These are phyloP conservation scores for Mesorhabditis spiculigera DNA, from an alignment of 2,888 invertebrate species.

Conservation along the genomic window DNA sequence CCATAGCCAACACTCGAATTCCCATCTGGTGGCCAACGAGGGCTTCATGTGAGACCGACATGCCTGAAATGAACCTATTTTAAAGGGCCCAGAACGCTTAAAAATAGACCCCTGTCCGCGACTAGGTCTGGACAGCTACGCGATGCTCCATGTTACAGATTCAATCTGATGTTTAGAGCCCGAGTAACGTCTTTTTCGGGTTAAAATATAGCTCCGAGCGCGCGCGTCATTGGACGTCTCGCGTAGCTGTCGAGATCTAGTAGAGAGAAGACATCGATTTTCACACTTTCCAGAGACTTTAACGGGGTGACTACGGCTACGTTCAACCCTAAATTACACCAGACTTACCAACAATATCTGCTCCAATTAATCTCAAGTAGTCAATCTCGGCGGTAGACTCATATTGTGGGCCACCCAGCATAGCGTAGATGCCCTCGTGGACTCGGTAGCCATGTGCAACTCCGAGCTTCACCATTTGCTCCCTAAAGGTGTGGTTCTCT, in stretches of 20 bases:
- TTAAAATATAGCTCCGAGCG: no score
- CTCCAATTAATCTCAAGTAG: conserved; percentile 7
- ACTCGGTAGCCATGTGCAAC: conserved; percentile 3
- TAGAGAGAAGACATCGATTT: no score
- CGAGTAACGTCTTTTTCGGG: no score
- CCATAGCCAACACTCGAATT: conserved; percentile 75
- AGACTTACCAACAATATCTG: conserved; percentile 10
- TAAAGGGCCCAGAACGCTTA: no score
- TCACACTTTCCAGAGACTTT: no score
- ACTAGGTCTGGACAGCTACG: no score
- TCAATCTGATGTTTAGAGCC: no score
- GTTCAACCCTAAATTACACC: no score
- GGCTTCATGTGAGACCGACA: conserved; percentile 74
- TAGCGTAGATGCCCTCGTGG: conserved; percentile 85
- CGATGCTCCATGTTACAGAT: no score
- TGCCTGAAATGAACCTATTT: conserved; percentile 62
- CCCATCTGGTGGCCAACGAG: conserved; percentile 87
- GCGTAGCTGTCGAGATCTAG: neutral
- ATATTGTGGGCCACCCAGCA: conserved; percentile 68
- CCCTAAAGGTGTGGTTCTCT: neutral
- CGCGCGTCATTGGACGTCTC: no score
- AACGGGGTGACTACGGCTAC: no score
- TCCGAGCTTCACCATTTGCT: neutral
- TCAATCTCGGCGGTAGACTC: conserved; percentile 8
- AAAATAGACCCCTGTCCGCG: no score